These are phyloP conservation scores for Bubo bubo DNA, from an alignment of 2,113 vertebrate species.

Conservation along the genomic window DNA sequence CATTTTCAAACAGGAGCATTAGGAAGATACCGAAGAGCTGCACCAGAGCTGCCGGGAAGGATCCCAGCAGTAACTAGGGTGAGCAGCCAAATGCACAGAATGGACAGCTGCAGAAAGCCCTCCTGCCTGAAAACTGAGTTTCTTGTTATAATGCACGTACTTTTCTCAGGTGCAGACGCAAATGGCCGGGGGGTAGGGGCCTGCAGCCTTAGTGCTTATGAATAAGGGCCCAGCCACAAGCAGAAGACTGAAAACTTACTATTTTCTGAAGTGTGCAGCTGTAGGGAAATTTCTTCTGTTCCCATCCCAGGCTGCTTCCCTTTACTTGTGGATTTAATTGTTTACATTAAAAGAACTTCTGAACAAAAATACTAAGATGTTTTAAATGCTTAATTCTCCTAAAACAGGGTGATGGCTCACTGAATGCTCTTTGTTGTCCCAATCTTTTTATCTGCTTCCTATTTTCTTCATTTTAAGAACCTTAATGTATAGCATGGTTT, in stretches of 20 bases:
- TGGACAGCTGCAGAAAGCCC: not conserved
- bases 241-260: not conserved
- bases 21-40: not conserved
- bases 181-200: not conserved
- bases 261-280: not conserved
- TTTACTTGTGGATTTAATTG: not conserved
- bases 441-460: not conserved
- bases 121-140: not conserved
- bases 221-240: not conserved
- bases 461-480: not conserved
- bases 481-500: not conserved
- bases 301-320: not conserved
- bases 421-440: not conserved
- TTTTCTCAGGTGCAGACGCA: not conserved
- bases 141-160: rapidly evolving
- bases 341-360: not conserved
- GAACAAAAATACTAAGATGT: not conserved
- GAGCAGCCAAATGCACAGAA: not conserved
- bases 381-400: not conserved
- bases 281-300: not conserved
- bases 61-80: too few species aligned
- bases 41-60: not conserved
- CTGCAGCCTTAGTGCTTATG: not conserved
- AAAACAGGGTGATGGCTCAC: not conserved
- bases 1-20: not conserved